Conservation (phyloP, 2,888 invertebrate genomes). For the Drosophila macrospina region DNA sequence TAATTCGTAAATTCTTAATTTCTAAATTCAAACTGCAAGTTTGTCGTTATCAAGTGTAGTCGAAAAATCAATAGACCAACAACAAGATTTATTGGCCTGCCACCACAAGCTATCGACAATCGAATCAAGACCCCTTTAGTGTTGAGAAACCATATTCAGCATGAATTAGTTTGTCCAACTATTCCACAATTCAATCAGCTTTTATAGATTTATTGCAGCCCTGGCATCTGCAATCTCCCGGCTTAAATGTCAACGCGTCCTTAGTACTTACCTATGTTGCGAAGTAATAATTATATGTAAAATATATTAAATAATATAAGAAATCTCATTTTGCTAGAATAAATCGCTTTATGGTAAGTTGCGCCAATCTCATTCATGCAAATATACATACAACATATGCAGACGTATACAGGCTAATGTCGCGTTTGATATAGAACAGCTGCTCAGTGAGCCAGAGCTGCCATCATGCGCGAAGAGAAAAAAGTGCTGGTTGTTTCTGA, state of each 20-base stretch:
- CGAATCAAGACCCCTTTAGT: background rate
- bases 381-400: background rate
- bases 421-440: constrained; percentile 43
- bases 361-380: background rate
- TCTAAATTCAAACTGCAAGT: constrained; percentile 73
- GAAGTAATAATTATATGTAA: constrained; percentile 1
- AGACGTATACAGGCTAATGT: background rate
- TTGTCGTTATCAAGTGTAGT: constrained; percentile 70
- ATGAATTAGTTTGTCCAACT: background rate
- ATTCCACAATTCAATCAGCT: background rate
- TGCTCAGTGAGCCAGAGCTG: constrained; percentile 39
- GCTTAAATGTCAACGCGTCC: constrained; percentile 43
- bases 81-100: constrained; percentile 27
- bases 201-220: constrained; percentile 17
- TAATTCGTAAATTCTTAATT: constrained; percentile 54
- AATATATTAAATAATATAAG: background rate
- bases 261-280: background rate
- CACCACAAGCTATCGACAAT: constrained; percentile 40
- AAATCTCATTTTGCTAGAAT: background rate
- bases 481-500: background rate
- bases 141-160: background rate
- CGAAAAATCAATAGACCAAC: constrained; percentile 61
- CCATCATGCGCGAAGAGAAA: constrained; percentile 15
- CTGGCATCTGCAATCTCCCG: constrained; percentile 37
- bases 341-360: constrained; percentile 34